Percentiles rank a stretch among this genome's conserved stretches.
phyloP scores from a whole-genome alignment of 2,797 vertebrate genomes.

The Echiichthys vipera region DNA sequence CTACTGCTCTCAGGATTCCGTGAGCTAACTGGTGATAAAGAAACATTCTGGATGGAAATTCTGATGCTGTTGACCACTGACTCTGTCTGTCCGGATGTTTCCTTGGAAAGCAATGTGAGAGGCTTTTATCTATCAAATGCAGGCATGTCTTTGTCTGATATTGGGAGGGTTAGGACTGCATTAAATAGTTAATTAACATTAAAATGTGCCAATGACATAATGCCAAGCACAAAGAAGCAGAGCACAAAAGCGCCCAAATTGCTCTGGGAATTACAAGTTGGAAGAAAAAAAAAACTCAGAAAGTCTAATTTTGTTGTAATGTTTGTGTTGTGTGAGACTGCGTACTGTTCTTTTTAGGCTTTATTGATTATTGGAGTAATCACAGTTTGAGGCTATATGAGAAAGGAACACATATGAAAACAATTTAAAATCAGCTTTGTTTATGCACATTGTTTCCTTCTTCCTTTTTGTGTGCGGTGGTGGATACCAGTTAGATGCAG shows the following conservation, averaged over 20 bases:
- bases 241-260: slow-evolving; percentile 71
- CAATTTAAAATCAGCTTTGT: slow-evolving; percentile 56
- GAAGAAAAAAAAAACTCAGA: slow-evolving; percentile 26
- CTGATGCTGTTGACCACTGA: slow-evolving; percentile 66
- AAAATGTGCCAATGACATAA: slow-evolving; percentile 77
- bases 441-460: slow-evolving; percentile 54
- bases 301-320: slow-evolving; percentile 61
- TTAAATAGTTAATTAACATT: slow-evolving; percentile 82
- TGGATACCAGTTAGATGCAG: slow-evolving; percentile 53
- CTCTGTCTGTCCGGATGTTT: slow-evolving; percentile 60
- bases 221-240: slow-evolving; percentile 65
- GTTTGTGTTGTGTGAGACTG: slow-evolving; percentile 54
- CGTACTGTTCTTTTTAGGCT: slow-evolving; percentile 43
- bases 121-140: slow-evolving; percentile 77
- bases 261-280: slow-evolving; percentile 64
- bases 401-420: slow-evolving; percentile 51
- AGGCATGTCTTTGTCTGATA: slow-evolving; percentile 77
- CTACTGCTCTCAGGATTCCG: slow-evolving; percentile 32
- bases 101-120: slow-evolving; percentile 50
- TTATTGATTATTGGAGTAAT: slow-evolving; percentile 64
- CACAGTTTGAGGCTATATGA: slow-evolving; percentile 38
- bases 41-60: slow-evolving; percentile 55
- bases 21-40: slow-evolving; percentile 50
- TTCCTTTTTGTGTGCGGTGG: slow-evolving; percentile 18
- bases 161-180: slow-evolving; percentile 56